A percentile compares a stretch with the other conserved stretches of the same genome.
These are phyloP conservation scores for Helicoverpa armigera DNA, from an alignment of 1,140 invertebrate species.

Conservation along the genomic window DNA sequence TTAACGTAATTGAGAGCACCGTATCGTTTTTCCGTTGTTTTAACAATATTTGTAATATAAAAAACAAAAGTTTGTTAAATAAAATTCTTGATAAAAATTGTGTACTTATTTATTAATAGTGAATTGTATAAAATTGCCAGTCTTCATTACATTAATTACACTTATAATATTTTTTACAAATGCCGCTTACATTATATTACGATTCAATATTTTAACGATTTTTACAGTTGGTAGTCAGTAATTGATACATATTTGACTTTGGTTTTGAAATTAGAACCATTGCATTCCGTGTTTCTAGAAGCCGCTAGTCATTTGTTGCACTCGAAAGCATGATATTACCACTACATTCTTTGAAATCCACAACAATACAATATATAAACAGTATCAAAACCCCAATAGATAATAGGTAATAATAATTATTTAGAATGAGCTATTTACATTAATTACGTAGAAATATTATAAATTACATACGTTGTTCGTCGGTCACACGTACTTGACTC, in stretches of 20 bases:
- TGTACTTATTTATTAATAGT: slow-evolving; percentile 65
- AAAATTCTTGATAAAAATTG: slow-evolving; percentile 67
- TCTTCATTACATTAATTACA: slow-evolving; percentile 59
- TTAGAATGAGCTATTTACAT: slow-evolving; percentile 4
- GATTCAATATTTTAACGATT: too few relatives aligned
- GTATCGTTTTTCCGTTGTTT: slow-evolving; percentile 60
- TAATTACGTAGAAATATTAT: neutral
- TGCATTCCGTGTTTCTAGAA: too few relatives aligned
- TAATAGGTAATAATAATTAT: neutral
- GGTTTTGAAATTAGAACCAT: too few relatives aligned
- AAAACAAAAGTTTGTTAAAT: slow-evolving; percentile 77
- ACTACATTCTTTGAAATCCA: neutral
- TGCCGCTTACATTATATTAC: neutral
- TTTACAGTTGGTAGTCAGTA: too few relatives aligned
- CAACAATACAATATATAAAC: neutral
- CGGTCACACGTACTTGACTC: slow-evolving; percentile 69
- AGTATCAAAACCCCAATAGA: slow-evolving; percentile 6
- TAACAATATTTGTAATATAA: slow-evolving; percentile 67
- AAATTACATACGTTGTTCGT: neutral
- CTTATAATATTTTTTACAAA: slow-evolving; percentile 3
- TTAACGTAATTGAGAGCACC: slow-evolving; percentile 72
- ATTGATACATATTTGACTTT: too few relatives aligned
- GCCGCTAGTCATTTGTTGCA: neutral
- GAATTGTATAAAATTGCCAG: slow-evolving; percentile 67
- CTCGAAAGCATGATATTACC: neutral